Base-by-base conservation (phyloP, 2,113 vertebrate species). In the Pongo abelii region DNA sequence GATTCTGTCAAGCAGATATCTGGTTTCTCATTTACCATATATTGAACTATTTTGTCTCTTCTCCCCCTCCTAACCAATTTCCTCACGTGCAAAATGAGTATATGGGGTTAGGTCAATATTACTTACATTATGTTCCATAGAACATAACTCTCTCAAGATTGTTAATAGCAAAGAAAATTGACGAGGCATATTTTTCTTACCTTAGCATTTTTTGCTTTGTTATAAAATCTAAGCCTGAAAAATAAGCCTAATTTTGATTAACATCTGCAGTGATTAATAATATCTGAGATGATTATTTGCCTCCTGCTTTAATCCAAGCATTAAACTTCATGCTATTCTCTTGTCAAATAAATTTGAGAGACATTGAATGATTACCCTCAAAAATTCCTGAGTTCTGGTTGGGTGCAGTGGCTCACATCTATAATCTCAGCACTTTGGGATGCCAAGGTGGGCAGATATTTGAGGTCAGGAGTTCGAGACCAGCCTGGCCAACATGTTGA, bases 211-310 rank as follows among this genome's bases (percentile, higher is more conserved):
- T 93, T 93, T 85, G 17, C 67, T 81, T 69, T 86, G 5, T 57
- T 84, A n/a, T 92, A 78, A 94, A 83, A 69, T 50, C 77, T 40
- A 91, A 93, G 13, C 64, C 50, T 77, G 43, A 59, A 91, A 64
- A 95, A 52, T 20, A 69, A 38, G n/a, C 88, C 77, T 79, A 59
- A 83, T 84, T 93, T 69, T 89, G 32, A 70, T 92, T n/a, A 79
- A 35, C 17, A 38, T 2, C 48, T 67, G 5, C 22, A 25, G 3
- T 57, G 48, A 46, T 69, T n/a, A 1, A 1, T 85, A 35, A 83
- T 87, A 40, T 50, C 46, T 22, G n/a, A 89, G 40, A 35, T 10
- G 2, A 59, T 32, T 69, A 83, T 75, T 72, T 87, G 38, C 38
- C 86, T 70, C 55, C 72, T 57, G 30, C 59, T 94, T 77, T 89